Percentiles rank a stretch among this genome's conserved stretches.
Conservation (phyloP, 1,140 invertebrate genomes). For the Drosophila tropicalis region DNA sequence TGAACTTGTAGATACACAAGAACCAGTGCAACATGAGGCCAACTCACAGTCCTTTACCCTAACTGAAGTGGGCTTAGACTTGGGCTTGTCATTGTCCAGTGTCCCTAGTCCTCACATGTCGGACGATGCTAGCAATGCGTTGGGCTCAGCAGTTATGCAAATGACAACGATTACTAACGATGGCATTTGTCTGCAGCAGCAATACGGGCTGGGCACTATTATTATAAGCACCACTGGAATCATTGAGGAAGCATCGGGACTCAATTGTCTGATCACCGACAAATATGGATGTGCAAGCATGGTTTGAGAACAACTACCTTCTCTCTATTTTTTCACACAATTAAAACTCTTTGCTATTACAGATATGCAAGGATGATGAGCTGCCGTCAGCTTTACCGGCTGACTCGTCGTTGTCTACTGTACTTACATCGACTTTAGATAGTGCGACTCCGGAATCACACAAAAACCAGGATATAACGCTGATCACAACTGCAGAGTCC, state of each 20-base stretch:
- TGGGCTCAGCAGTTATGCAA: constrained; percentile 9
- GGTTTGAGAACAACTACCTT: constrained; percentile 27
- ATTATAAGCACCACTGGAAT: constrained; percentile 41
- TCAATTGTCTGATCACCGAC: constrained; percentile 38
- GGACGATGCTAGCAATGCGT: not conserved
- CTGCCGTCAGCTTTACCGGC: constrained; percentile 25
- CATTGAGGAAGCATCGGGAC: constrained; percentile 23
- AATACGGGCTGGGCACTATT: constrained; percentile 58
- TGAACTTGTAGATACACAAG: not conserved
- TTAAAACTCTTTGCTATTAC: not conserved
- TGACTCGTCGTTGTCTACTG: constrained; percentile 36
- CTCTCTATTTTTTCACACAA: not conserved
- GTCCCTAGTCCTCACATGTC: not conserved
- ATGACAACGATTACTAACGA: constrained; percentile 17
- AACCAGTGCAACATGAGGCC: not conserved
- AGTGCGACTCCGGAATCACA: constrained; percentile 23
- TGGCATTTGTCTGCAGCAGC: constrained; percentile 33
- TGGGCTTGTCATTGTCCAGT: constrained; percentile 21
- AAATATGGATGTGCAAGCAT: constrained; percentile 42
- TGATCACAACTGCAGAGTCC: constrained; percentile 16
- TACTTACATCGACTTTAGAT: constrained; percentile 15
- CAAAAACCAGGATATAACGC: constrained; percentile 19
- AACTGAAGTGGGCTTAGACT: constrained; percentile 8
- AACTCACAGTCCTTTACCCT: not conserved
- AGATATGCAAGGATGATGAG: constrained; percentile 51